Conservation (phyloP, 2,113 vertebrate species). For the Notiomystis cincta region DNA sequence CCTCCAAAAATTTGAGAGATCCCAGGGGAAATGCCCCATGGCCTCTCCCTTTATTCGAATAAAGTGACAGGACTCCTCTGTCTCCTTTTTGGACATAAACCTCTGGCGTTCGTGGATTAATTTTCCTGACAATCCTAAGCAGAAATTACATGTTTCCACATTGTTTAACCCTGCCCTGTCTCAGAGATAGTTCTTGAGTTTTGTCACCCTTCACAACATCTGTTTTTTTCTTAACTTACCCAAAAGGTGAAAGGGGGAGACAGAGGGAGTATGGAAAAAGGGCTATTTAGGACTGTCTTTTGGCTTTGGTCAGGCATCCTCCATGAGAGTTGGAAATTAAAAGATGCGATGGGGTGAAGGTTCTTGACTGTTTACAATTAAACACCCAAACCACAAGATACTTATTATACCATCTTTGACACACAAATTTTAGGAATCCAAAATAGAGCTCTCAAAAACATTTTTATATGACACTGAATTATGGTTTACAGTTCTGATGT, state of each 20-base stretch:
- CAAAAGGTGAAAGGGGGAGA: slow-evolving; percentile 22
- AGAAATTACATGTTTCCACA: neutral
- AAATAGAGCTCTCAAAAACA: neutral
- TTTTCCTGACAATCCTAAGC: too few relatives aligned
- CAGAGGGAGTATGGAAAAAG: slow-evolving; percentile 25
- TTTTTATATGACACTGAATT: neutral
- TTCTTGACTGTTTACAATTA: slow-evolving; percentile 8
- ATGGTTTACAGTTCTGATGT: neutral
- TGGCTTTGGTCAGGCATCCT: neutral
- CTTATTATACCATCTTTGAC: neutral
- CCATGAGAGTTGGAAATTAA: neutral
- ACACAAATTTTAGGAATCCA: neutral
- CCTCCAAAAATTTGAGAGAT: too few relatives aligned
- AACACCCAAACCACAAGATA: neutral
- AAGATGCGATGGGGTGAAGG: neutral
- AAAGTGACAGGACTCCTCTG: too few relatives aligned
- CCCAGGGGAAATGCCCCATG: too few relatives aligned
- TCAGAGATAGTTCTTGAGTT: neutral
- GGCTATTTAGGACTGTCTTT: neutral
- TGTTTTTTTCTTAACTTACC: slow-evolving; percentile 32
- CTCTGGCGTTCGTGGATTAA: too few relatives aligned
- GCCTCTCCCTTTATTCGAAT: too few relatives aligned
- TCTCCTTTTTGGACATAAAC: too few relatives aligned
- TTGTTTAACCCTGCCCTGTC: neutral
- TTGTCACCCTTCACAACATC: slow-evolving; percentile 12